These are phyloP conservation scores for Coremacera marginata DNA, from an alignment of 2,888 invertebrate species.

Conservation along the genomic window DNA sequence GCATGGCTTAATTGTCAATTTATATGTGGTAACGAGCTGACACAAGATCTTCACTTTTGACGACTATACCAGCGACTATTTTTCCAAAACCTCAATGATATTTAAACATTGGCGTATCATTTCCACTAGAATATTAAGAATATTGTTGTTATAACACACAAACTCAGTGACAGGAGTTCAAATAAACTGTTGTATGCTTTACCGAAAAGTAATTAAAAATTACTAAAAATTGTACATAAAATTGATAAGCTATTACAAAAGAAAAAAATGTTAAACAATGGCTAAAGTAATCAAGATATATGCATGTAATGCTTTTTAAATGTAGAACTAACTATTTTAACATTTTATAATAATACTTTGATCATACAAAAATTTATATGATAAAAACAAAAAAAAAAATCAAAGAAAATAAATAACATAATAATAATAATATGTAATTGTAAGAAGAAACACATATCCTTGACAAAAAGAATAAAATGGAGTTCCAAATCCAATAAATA, in stretches of 20 bases:
- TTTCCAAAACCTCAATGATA: too few species aligned
- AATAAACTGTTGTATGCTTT: not conserved
- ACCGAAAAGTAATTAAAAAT: conserved; percentile 1
- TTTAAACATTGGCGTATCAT: not conserved
- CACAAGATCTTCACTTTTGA: too few species aligned
- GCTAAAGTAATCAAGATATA: conserved; percentile 44
- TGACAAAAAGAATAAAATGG: not conserved
- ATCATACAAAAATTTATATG: conserved; percentile 1
- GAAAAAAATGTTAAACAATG: not conserved
- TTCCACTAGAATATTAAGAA: not conserved
- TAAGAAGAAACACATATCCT: conserved; percentile 37
- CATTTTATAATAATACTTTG: conserved; percentile 27
- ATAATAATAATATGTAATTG: not conserved
- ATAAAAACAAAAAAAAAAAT: not conserved
- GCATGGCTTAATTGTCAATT: too few species aligned
- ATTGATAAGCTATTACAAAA: conserved; percentile 10
- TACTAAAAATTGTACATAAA: conserved; percentile 24
- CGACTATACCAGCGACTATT: too few species aligned
- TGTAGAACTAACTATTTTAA: conserved; percentile 30
- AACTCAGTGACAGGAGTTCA: too few species aligned
- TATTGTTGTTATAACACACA: too few species aligned
- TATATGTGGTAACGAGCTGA: too few species aligned
- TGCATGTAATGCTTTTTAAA: conserved; percentile 56
- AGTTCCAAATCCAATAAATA: not conserved
- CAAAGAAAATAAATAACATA: not conserved